These are phyloP conservation scores for Endomychus coccineus DNA, from an alignment of 2,888 invertebrate species.

Conservation along the genomic window DNA sequence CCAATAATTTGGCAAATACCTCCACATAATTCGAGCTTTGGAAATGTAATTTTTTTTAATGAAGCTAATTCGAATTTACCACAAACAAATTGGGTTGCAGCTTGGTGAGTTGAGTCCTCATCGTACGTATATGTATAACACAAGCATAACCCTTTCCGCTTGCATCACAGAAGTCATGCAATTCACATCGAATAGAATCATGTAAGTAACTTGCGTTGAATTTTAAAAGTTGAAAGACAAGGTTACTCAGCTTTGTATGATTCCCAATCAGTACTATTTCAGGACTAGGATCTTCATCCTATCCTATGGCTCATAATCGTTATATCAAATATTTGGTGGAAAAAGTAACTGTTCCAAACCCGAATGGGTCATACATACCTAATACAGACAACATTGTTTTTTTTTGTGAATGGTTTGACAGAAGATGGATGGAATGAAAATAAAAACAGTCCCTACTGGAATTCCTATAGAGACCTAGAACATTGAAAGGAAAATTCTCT, in stretches of 20 bases:
- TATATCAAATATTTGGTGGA: slow-evolving; percentile 2
- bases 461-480: slow-evolving; percentile 1
- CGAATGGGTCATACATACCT: slow-evolving; percentile 2
- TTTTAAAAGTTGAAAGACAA: not conserved
- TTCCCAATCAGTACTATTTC: not conserved
- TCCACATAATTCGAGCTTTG: too few relatives aligned
- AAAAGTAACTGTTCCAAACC: slow-evolving; percentile 1
- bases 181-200: too few relatives aligned
- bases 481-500: not conserved
- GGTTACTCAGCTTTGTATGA: not conserved
- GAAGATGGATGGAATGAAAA: not conserved
- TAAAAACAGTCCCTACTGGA: slow-evolving; percentile 1
- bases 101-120: not conserved
- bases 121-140: not conserved
- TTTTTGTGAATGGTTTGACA: not conserved
- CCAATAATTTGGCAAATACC: too few relatives aligned
- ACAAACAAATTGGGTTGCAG: too few relatives aligned
- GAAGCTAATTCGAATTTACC: too few relatives aligned
- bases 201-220: not conserved
- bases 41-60: too few relatives aligned
- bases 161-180: not conserved
- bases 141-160: slow-evolving; percentile 1
- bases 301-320: slow-evolving; percentile 2
- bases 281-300: slow-evolving; percentile 3
- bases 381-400: not conserved